phyloP scores from a whole-genome alignment of 2,113 vertebrate species.

The Brachyistius frenatus region DNA sequence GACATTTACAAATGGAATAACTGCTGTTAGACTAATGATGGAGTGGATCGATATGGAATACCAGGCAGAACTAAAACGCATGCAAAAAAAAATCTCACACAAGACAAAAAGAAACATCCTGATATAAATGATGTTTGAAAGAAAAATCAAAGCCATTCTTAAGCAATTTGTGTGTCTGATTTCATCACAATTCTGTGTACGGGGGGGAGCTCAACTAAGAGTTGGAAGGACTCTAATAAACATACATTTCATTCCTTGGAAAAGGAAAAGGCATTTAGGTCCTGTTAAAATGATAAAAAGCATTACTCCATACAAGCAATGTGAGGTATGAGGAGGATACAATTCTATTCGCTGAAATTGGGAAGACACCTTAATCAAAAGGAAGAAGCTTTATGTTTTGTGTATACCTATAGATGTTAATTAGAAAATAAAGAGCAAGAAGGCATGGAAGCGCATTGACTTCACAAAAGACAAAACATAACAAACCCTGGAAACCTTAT shows the following conservation, averaged over 20 bases:
- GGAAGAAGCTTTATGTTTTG: constrained; percentile 66
- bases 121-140: constrained; percentile 53
- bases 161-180: constrained; percentile 46
- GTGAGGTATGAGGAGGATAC: constrained; percentile 83
- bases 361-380: constrained; percentile 77
- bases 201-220: constrained; percentile 39
- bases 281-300: constrained; percentile 69
- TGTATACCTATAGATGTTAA: constrained; percentile 43
- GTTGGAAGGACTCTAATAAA: constrained; percentile 65
- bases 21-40: constrained; percentile 28
- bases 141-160: constrained; percentile 56
- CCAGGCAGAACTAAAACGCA: constrained; percentile 51
- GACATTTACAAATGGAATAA: constrained; percentile 55
- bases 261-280: constrained; percentile 77
- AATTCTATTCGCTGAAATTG: constrained; percentile 75
- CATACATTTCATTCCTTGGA: constrained; percentile 63
- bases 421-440: constrained; percentile 24
- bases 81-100: constrained; percentile 52
- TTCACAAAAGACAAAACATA: constrained; percentile 5
- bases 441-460: neutral
- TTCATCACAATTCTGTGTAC: constrained; percentile 47
- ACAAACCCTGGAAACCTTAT: neutral
- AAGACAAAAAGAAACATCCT: constrained; percentile 49
- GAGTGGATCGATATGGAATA: constrained; percentile 38
- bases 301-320: constrained; percentile 77